Conservation (phyloP, 2,888 invertebrate species). For the Limnephilus lunatus region DNA sequence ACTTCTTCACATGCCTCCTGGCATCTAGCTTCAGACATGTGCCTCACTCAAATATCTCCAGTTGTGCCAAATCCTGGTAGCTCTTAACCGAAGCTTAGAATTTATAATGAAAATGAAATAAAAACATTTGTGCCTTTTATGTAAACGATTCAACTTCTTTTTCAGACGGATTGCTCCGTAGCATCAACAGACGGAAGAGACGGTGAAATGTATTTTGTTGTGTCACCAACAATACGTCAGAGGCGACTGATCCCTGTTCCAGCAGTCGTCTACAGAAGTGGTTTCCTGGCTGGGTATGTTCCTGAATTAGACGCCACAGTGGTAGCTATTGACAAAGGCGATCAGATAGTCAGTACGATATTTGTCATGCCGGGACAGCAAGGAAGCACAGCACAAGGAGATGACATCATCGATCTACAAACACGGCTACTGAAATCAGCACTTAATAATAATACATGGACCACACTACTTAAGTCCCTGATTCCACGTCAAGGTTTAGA, state of each 20-base stretch:
- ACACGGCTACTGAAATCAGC: slow-evolving; percentile 82
- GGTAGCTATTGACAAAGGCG: slow-evolving; percentile 84
- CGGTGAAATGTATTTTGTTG: slow-evolving; percentile 92
- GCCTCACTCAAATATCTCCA: background rate
- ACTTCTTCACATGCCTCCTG: background rate
- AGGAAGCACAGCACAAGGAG: slow-evolving; percentile 87
- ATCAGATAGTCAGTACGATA: slow-evolving; percentile 86
- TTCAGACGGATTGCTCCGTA: slow-evolving; percentile 87
- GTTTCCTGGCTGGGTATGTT: slow-evolving; percentile 91
- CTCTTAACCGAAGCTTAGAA: background rate
- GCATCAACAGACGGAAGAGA: slow-evolving; percentile 87
- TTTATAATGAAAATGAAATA: background rate
- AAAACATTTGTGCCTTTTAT: background rate
- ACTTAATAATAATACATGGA: slow-evolving; percentile 84
- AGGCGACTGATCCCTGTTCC: slow-evolving; percentile 90
- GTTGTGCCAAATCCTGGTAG: background rate
- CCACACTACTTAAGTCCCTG: slow-evolving; percentile 83
- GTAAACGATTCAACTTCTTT: slow-evolving; percentile 66
- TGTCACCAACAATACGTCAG: slow-evolving; percentile 87
- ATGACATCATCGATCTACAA: slow-evolving; percentile 86
- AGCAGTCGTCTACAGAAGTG: slow-evolving; percentile 86
- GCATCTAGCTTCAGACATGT: background rate
- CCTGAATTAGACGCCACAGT: slow-evolving; percentile 90
- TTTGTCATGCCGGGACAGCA: slow-evolving; percentile 92
- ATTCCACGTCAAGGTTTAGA: slow-evolving; percentile 87